phyloP scores from a whole-genome alignment of 2,888 invertebrate species.

The Hoplodrina blanda region DNA sequence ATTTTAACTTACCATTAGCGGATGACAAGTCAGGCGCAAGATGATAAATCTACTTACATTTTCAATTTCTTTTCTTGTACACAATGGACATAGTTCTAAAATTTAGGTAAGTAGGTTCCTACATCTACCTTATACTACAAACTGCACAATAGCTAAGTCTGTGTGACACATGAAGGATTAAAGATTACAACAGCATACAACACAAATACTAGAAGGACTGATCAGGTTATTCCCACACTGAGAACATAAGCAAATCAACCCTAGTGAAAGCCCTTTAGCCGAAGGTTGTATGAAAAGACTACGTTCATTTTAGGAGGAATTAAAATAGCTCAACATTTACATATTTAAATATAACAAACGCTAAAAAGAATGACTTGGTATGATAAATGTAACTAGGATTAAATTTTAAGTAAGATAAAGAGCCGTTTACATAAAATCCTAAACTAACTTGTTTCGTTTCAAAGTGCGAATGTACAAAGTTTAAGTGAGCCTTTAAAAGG shows the following conservation, averaged over 20 bases:
- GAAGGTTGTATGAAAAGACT: not conserved
- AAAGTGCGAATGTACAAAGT: constrained; percentile 32
- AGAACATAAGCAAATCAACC: not conserved
- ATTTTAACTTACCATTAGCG: constrained; percentile 31
- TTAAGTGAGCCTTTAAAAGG: constrained; percentile 37
- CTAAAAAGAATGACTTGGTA: not conserved
- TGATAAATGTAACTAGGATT: constrained; percentile 17
- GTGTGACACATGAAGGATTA: constrained; percentile 3
- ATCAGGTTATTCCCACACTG: not conserved
- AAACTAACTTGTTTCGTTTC: constrained; percentile 35
- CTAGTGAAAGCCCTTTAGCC: not conserved
- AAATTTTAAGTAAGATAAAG: constrained; percentile 12
- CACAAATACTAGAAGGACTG: not conserved
- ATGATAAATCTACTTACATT: constrained; percentile 25
- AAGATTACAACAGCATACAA: constrained; percentile 2
- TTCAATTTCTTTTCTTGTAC: constrained; percentile 6
- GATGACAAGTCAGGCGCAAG: constrained; percentile 14
- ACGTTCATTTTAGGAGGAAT: not conserved
- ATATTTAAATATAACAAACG: not conserved
- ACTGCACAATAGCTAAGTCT: constrained; percentile 6
- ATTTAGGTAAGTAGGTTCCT: not conserved
- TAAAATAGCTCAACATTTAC: constrained; percentile 9
- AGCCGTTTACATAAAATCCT: constrained; percentile 28
- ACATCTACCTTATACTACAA: not conserved
- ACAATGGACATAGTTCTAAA: constrained; percentile 1